Conservation (phyloP, 2,888 invertebrate genomes). For the Amaurobius ferox region DNA sequence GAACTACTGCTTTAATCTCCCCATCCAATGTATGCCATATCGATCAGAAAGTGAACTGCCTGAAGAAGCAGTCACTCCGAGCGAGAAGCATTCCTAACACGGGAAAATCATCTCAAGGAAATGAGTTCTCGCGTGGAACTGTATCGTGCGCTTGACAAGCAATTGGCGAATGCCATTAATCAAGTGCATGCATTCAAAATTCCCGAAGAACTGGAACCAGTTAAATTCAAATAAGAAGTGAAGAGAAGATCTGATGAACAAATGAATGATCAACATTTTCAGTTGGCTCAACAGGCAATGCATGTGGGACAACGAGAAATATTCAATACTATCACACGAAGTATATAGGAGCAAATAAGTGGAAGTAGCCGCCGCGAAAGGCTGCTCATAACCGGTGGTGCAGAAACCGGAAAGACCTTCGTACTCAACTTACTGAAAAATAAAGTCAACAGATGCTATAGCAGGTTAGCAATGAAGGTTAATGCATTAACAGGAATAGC, state of each 20-base stretch:
- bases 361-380: not conserved
- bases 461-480: not conserved
- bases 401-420: not conserved
- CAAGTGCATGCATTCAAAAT: not conserved
- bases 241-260: not conserved
- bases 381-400: not conserved
- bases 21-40: not conserved
- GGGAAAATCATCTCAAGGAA: not conserved
- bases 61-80: not conserved
- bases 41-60: conserved; percentile 9
- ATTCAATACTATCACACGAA: not conserved
- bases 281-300: not conserved
- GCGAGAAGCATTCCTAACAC: not conserved
- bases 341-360: not conserved
- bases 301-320: not conserved
- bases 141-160: not conserved
- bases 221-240: not conserved
- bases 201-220: not conserved
- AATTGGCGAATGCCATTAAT: not conserved
- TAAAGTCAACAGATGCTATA: conserved; percentile 19
- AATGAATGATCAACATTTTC: not conserved
- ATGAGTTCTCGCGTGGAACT: not conserved
- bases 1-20: not conserved
- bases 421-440: not conserved
- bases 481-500: not conserved